These are phyloP conservation scores for Galago senegalensis DNA, from an alignment of 2,797 vertebrate genomes.

Conservation along the genomic window DNA sequence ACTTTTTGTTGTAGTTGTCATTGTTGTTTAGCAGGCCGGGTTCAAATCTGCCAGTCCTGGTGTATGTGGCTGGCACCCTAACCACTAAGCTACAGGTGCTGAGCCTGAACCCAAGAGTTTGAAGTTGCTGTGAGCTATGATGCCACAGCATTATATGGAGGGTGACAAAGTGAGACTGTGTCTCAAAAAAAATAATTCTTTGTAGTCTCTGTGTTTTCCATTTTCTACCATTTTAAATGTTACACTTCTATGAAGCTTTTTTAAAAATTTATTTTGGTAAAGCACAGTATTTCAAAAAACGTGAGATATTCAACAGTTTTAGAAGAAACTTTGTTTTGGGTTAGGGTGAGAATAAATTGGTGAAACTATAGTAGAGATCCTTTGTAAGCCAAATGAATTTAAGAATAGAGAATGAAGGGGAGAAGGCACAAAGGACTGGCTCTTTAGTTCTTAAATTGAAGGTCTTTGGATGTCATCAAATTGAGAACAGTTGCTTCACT, in stretches of 20 bases:
- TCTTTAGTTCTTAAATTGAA: slow-evolving; percentile 62
- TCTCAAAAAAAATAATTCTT: slow-evolving; percentile 1
- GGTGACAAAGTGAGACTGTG: no score
- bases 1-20: no score
- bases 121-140: no score
- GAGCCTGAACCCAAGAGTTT: no score
- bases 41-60: no score
- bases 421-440: not conserved
- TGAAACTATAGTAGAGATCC: not conserved
- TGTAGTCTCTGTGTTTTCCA: slow-evolving; percentile 26
- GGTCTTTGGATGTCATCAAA: slow-evolving; percentile 61
- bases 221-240: slow-evolving; percentile 52
- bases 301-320: not conserved
- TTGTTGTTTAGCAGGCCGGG: no score
- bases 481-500: slow-evolving; percentile 56
- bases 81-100: no score
- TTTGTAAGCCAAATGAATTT: slow-evolving; percentile 68
- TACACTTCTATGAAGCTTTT: slow-evolving; percentile 20
- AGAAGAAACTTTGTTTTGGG: slow-evolving; percentile 39
- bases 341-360: slow-evolving; percentile 32
- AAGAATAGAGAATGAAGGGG: slow-evolving; percentile 53
- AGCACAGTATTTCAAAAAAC: slow-evolving; percentile 13
- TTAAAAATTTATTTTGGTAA: slow-evolving; percentile 1
- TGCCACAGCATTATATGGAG: no score
- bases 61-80: no score